Conservation (phyloP, 2,113 vertebrate species). For the Crotalus horridus region DNA sequence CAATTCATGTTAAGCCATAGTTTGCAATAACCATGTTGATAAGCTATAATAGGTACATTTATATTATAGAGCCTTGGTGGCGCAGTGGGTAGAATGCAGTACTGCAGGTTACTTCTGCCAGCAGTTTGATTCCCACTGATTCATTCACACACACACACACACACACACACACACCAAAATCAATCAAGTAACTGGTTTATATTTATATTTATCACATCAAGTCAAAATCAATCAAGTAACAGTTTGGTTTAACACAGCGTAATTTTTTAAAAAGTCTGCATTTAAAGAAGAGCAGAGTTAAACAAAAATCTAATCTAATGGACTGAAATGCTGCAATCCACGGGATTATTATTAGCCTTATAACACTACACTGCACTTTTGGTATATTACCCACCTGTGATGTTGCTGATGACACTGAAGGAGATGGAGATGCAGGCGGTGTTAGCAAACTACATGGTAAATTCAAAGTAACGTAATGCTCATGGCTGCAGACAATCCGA, state of each 20-base stretch:
- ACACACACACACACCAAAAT: neutral
- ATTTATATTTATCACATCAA: neutral
- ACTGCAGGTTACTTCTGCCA: too few species aligned
- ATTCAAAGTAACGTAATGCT: conserved; percentile 97
- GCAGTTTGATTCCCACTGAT: too few species aligned
- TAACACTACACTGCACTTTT: neutral
- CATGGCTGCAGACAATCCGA: conserved; percentile 92
- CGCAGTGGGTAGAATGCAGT: too few species aligned
- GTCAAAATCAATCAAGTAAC: neutral
- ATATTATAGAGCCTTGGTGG: neutral
- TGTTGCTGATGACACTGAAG: conserved; percentile 94
- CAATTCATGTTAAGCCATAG: neutral
- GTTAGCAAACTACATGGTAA: conserved; percentile 94
- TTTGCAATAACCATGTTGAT: neutral
- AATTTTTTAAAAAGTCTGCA: neutral
- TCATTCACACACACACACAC: too few species aligned
- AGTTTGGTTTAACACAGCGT: neutral
- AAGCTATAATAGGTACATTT: neutral
- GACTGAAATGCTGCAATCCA: neutral
- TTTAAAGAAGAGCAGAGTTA: neutral
- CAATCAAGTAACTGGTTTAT: neutral
- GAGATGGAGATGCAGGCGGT: conserved; percentile 93
- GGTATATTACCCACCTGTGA: conserved; percentile 80
- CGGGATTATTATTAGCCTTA: neutral
- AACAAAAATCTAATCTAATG: neutral